Evolutionary conservation across 2,888 invertebrate species (phyloP).

Genomic region (Podotricha telesiphe): DNA sequence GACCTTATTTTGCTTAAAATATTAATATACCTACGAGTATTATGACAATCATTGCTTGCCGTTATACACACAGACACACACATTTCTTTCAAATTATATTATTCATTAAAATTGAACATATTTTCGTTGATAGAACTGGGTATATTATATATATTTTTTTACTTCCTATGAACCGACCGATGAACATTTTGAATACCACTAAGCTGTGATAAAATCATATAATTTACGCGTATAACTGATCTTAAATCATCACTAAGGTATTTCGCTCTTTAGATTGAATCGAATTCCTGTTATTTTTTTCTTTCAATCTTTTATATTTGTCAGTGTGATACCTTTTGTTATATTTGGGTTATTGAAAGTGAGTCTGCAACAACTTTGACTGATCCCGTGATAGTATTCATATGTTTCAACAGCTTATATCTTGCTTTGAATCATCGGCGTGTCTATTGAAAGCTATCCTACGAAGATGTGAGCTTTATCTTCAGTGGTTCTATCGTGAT

Average conservation of each 20-base stretch:
- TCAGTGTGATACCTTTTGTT: conserved; percentile 53
- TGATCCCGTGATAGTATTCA: conserved; percentile 67
- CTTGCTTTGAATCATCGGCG: conserved; percentile 58
- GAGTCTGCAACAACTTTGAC: conserved; percentile 39
- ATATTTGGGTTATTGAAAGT: conserved; percentile 50
- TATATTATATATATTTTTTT: too few species aligned
- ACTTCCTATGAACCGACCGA: too few species aligned
- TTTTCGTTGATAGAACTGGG: too few species aligned
- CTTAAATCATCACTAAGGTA: conserved; percentile 51
- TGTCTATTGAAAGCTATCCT: conserved; percentile 58
- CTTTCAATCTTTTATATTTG: conserved; percentile 40
- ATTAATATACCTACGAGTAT: too few species aligned
- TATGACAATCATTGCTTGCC: too few species aligned
- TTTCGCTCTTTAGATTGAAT: conserved; percentile 51
- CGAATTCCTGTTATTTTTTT: conserved; percentile 46
- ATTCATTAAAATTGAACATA: too few species aligned
- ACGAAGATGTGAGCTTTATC: conserved; percentile 56
- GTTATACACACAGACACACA: too few species aligned
- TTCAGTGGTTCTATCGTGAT: conserved; percentile 40
- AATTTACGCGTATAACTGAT: conserved; percentile 19
- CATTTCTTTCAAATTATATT: too few species aligned
- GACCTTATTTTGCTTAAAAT: too few species aligned
- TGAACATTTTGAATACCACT: conserved; percentile 13
- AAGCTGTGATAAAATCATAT: conserved; percentile 24
- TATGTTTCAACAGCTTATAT: conserved; percentile 65